A percentile compares a stretch with the other conserved stretches of the same genome.
These are phyloP conservation scores for Morpho helenor DNA, from an alignment of 2,888 invertebrate species.

Conservation along the genomic window DNA sequence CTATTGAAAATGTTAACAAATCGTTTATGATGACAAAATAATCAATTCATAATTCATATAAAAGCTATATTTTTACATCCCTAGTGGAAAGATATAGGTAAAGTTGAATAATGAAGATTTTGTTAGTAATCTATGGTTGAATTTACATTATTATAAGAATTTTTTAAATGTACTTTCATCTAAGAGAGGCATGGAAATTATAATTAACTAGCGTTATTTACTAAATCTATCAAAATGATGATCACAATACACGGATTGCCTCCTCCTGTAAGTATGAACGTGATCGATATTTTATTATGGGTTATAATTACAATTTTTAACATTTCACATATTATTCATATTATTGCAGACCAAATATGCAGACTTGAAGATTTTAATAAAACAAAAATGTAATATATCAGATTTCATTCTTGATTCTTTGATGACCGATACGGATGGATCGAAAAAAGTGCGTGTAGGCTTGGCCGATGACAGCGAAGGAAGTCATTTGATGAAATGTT, in stretches of 20 bases:
- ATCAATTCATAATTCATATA: too few relatives aligned
- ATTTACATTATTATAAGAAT: too few relatives aligned
- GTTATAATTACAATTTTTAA: not conserved
- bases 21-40: too few relatives aligned
- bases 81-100: too few relatives aligned
- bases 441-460: conserved; percentile 59
- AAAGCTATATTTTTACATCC: too few relatives aligned
- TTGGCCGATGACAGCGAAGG: conserved; percentile 55
- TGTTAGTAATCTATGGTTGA: too few relatives aligned
- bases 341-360: conserved; percentile 53
- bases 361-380: conserved; percentile 55
- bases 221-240: conserved; percentile 53
- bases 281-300: not conserved
- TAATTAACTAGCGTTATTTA: not conserved
- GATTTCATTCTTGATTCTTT: conserved; percentile 63
- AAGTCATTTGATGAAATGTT: conserved; percentile 47
- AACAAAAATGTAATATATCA: conserved; percentile 51
- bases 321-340: not conserved
- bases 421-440: conserved; percentile 40
- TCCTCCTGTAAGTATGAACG: conserved; percentile 38
- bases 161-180: too few relatives aligned
- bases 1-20: too few relatives aligned
- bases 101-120: too few relatives aligned
- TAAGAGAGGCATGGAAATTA: too few relatives aligned
- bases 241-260: conserved; percentile 62